Conservation (phyloP, 2,888 invertebrate species). For the Timandra comae region DNA sequence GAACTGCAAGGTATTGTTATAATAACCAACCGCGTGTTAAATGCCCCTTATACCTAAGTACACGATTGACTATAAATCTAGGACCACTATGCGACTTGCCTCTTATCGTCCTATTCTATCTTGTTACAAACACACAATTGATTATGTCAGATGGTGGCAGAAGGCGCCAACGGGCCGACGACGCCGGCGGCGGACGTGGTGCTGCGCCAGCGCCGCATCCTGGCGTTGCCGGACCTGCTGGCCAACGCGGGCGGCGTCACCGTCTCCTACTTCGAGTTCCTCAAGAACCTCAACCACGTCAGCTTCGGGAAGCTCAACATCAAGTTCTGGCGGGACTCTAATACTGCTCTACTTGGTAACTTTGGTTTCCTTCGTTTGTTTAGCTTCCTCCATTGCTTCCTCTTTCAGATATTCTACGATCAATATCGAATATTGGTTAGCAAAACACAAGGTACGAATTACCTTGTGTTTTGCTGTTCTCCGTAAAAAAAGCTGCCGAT, state of each 20-base stretch:
- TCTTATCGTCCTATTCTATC: too few relatives aligned
- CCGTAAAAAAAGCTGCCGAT: too few relatives aligned
- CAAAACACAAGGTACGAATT: too few relatives aligned
- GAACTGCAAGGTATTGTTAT: conserved; percentile 85
- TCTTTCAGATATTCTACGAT: too few relatives aligned
- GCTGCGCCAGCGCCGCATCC: conserved; percentile 82
- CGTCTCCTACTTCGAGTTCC: conserved; percentile 94
- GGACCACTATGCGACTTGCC: too few relatives aligned
- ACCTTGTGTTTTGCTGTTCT: too few relatives aligned
- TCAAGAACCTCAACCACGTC: conserved; percentile 93
- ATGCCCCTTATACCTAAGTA: too few relatives aligned
- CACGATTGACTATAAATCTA: too few relatives aligned
- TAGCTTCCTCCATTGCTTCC: not conserved
- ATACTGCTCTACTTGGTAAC: conserved; percentile 85
- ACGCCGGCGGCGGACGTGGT: conserved; percentile 89
- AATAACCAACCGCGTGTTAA: too few relatives aligned
- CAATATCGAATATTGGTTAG: too few relatives aligned
- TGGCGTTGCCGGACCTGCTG: conserved; percentile 88
- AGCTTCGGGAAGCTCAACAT: conserved; percentile 90
- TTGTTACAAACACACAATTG: too few relatives aligned
- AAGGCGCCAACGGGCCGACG: conserved; percentile 94
- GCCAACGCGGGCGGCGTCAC: conserved; percentile 91
- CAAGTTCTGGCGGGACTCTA: conserved; percentile 92
- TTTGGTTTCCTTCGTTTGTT: not conserved
- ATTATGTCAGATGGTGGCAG: conserved; percentile 84